A percentile compares a stretch with the other conserved stretches of the same genome.
These are phyloP conservation scores for Calliopsis andreniformis DNA, from an alignment of 1,140 invertebrate species.

Conservation along the genomic window DNA sequence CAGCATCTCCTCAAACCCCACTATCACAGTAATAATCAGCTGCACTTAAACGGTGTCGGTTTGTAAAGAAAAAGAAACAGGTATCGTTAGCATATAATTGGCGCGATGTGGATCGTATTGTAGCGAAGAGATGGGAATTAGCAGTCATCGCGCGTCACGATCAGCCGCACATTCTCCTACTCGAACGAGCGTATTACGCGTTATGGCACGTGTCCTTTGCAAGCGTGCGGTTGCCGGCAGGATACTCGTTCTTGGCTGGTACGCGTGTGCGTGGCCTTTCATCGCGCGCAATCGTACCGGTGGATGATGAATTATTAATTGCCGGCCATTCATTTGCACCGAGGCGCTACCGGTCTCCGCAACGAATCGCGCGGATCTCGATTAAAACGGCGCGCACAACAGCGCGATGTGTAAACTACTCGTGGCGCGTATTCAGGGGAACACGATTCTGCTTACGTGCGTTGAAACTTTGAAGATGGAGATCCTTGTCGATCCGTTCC, in stretches of 20 bases:
- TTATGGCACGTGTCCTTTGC: constrained; percentile 47
- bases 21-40: too few species aligned
- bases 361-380: constrained; percentile 3
- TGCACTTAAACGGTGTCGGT: too few species aligned
- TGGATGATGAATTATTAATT: constrained; percentile 64
- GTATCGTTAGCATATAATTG: too few species aligned
- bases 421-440: neutral
- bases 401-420: constrained; percentile 14
- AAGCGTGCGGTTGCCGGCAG: neutral
- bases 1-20: too few species aligned
- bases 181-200: constrained; percentile 32
- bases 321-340: constrained; percentile 48
- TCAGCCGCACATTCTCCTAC: constrained; percentile 29
- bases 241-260: constrained; percentile 7
- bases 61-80: too few species aligned
- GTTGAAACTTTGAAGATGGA: neutral
- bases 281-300: constrained; percentile 17
- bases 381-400: constrained; percentile 24
- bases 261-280: constrained; percentile 41
- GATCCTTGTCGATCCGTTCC: neutral
- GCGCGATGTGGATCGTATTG: too few species aligned
- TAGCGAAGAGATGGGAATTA: too few species aligned
- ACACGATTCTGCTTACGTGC: neutral
- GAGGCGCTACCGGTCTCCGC: constrained; percentile 26
- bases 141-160: constrained; percentile 52